Evolutionary conservation across 2,797 vertebrate genomes (phyloP).

Genomic region (Cichlasoma orientale): DNA sequence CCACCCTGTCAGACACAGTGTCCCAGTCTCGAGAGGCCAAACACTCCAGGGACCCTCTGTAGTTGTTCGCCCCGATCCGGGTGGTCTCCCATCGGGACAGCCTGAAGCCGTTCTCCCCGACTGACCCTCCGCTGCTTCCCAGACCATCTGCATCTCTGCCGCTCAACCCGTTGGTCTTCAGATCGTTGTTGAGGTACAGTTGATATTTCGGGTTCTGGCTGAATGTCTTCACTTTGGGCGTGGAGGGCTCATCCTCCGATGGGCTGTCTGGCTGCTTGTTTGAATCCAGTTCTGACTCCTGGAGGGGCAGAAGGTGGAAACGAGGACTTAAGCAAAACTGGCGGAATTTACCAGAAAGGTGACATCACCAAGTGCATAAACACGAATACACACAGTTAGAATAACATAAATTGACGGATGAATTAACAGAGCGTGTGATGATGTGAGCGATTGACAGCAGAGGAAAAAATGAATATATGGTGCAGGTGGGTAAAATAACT

Average conservation of each 20-base stretch:
- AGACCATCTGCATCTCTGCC: slow-evolving; percentile 58
- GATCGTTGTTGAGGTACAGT: slow-evolving; percentile 69
- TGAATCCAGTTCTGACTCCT: slow-evolving; percentile 70
- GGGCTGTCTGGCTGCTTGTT: slow-evolving; percentile 69
- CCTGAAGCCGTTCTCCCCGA: slow-evolving; percentile 62
- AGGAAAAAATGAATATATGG: neutral
- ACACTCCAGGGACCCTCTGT: slow-evolving; percentile 76
- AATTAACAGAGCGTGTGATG: neutral
- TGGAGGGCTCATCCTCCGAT: slow-evolving; percentile 62
- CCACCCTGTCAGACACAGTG: slow-evolving; percentile 67
- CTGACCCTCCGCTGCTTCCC: slow-evolving; percentile 19
- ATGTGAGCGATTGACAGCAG: neutral
- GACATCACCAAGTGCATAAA: neutral
- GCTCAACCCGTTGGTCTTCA: slow-evolving; percentile 65
- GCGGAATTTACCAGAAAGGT: neutral
- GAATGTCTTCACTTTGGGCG: neutral
- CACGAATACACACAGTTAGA: neutral
- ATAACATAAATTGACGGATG: neutral
- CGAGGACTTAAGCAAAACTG: neutral
- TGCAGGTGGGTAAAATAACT: neutral
- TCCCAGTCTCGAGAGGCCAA: slow-evolving; percentile 75
- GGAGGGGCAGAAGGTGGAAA: slow-evolving; percentile 3
- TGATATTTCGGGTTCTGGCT: slow-evolving; percentile 73
- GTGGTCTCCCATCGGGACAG: slow-evolving; percentile 63
- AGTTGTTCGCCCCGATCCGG: slow-evolving; percentile 57